Percentiles rank a stretch among this genome's conserved stretches.
Conservation (phyloP, 2,113 vertebrate species). For the Axis porcinus region DNA sequence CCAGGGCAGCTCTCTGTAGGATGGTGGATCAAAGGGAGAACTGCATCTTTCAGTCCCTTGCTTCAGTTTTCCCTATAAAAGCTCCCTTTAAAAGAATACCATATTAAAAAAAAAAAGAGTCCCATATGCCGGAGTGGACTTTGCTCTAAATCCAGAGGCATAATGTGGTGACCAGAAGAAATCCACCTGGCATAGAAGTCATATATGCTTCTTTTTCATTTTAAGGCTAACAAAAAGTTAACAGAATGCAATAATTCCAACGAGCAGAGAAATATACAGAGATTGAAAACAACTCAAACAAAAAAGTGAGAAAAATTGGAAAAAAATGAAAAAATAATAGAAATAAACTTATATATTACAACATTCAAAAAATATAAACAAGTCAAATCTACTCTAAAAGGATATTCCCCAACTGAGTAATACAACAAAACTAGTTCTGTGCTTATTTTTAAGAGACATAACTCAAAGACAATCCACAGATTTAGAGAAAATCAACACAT, state of each 20-base stretch:
- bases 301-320: neutral
- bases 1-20: neutral
- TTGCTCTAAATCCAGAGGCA: neutral
- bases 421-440: neutral
- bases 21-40: neutral
- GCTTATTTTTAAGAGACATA: neutral
- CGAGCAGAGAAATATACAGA: neutral
- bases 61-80: neutral
- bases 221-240: neutral
- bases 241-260: neutral
- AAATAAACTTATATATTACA: neutral
- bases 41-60: neutral
- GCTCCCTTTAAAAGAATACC: neutral
- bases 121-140: neutral
- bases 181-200: neutral
- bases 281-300: neutral
- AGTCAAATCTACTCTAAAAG: neutral
- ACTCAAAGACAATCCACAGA: neutral
- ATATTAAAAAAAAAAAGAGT: neutral
- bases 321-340: neutral
- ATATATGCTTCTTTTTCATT: neutral
- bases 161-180: neutral
- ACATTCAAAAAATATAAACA: neutral
- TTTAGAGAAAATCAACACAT: neutral
- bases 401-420: neutral